phyloP scores from a whole-genome alignment of 2,113 vertebrate species.

The Anguilla japonica region DNA sequence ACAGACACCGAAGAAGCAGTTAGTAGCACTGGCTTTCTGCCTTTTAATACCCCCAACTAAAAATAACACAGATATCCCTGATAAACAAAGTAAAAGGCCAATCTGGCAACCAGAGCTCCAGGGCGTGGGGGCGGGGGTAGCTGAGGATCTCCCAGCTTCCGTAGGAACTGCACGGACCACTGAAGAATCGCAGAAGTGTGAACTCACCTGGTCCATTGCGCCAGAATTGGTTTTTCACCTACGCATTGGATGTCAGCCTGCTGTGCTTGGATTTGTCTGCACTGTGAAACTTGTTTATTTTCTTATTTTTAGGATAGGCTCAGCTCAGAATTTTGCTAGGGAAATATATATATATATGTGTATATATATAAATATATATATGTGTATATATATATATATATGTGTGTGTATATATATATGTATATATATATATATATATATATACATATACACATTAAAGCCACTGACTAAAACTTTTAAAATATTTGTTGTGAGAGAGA shows the following conservation, averaged over 20 bases:
- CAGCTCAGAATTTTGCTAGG: neutral
- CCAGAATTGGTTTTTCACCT: neutral
- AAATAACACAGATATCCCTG: no score
- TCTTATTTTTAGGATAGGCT: neutral
- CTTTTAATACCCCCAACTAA: no score
- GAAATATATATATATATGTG: neutral
- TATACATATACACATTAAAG: no score
- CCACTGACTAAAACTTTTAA: neutral
- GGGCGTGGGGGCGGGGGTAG: neutral
- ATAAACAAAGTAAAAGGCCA: no score
- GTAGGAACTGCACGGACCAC: neutral
- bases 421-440: no score
- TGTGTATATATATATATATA: no score
- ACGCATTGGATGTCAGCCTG: neutral
- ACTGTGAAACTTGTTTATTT: slow-evolving; percentile 10
- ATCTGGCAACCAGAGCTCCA: no score
- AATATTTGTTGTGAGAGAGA: neutral
- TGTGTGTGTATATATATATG: no score
- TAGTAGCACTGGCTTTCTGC: no score
- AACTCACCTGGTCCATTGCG: neutral
- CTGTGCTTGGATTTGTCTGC: neutral
- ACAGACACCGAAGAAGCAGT: no score
- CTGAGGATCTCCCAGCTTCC: neutral
- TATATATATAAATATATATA: no score
- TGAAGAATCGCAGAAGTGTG: neutral